Evolutionary conservation across 1,140 invertebrate species (phyloP).

Genomic region (Ctenoplectra terminalis): DNA sequence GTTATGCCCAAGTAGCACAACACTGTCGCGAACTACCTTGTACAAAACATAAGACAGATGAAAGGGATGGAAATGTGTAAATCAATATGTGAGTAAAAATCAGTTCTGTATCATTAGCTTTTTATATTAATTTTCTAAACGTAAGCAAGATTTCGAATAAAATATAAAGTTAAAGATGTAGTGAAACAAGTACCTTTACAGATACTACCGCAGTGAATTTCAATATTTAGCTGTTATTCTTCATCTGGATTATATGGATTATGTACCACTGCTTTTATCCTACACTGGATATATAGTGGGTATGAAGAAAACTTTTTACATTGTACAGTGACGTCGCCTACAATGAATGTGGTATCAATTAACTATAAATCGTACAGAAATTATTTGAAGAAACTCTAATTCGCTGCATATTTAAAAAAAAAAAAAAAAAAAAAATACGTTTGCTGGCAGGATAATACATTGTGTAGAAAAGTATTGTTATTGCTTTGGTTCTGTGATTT

Average conservation of each 20-base stretch:
- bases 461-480: slow-evolving; percentile 78
- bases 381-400: slow-evolving; percentile 69
- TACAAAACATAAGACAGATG: slow-evolving; percentile 83
- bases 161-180: slow-evolving; percentile 2
- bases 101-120: not conserved
- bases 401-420: slow-evolving; percentile 58
- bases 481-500: slow-evolving; percentile 83
- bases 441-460: slow-evolving; percentile 75
- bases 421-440: slow-evolving; percentile 61
- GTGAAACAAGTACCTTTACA: slow-evolving; percentile 74
- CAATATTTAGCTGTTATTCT: slow-evolving; percentile 78
- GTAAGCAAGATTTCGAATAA: not conserved
- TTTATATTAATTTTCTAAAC: not conserved
- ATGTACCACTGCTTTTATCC: slow-evolving; percentile 75
- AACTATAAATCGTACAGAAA: slow-evolving; percentile 68
- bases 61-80: slow-evolving; percentile 82
- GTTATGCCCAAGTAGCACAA: slow-evolving; percentile 93
- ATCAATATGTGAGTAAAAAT: slow-evolving; percentile 76
- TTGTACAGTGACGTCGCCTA: slow-evolving; percentile 83
- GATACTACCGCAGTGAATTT: slow-evolving; percentile 78
- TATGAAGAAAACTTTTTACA: slow-evolving; percentile 80
- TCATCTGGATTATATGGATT: slow-evolving; percentile 78
- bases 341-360: slow-evolving; percentile 77
- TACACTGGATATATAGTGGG: slow-evolving; percentile 68
- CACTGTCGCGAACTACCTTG: slow-evolving; percentile 86